phyloP scores from a whole-genome alignment of 2,113 vertebrate genomes.

The Nothoprocta pentlandii region DNA sequence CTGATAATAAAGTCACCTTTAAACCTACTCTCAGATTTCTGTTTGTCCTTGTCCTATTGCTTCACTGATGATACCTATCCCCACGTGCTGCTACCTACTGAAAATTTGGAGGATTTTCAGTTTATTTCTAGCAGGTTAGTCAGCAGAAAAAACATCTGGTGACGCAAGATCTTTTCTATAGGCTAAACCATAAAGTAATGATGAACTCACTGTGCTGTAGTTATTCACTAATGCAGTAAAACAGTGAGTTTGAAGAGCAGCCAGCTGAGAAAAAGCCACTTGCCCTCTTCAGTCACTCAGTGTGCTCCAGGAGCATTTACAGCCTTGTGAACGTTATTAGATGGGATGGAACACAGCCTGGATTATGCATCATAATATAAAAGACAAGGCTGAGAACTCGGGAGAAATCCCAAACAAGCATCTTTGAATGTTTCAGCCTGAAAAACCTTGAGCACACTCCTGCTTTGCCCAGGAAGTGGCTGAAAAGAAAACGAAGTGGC shows the following conservation, averaged over 20 bases:
- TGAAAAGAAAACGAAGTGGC: conserved; percentile 3
- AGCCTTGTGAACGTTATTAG: neutral
- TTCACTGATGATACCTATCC: neutral
- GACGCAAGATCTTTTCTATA: neutral
- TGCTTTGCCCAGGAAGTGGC: neutral
- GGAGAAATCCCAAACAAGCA: neutral
- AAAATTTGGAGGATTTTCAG: neutral
- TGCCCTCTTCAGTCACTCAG: neutral
- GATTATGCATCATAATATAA: neutral
- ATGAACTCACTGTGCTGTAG: neutral
- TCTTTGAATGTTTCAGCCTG: neutral
- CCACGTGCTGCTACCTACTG: neutral
- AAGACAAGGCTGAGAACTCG: neutral
- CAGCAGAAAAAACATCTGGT: neutral
- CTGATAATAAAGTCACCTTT: neutral
- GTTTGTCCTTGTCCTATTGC: neutral
- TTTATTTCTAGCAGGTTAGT: neutral
- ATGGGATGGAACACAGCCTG: neutral
- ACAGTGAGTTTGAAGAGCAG: neutral
- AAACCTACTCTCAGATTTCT: neutral
- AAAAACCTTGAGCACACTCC: neutral
- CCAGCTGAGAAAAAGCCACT: neutral
- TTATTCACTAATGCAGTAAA: neutral
- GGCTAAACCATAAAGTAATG: neutral
- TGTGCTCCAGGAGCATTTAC: neutral